Evolutionary conservation across 2,888 invertebrate species (phyloP).

Genomic region (Marasmarcha lunaedactyla): DNA sequence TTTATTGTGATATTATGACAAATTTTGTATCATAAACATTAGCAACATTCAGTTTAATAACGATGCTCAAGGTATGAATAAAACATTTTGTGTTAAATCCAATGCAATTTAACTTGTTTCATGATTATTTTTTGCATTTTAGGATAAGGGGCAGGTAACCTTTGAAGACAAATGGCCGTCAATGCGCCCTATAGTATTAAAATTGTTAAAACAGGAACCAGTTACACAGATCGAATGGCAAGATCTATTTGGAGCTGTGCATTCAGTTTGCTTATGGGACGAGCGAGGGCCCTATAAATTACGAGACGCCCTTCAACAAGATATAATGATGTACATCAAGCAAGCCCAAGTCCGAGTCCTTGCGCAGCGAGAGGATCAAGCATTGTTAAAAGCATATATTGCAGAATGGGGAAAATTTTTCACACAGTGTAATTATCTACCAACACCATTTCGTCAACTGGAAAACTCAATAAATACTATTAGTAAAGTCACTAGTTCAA

Average conservation of each 20-base stretch:
- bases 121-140: slow-evolving; percentile 21
- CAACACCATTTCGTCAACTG: slow-evolving; percentile 93
- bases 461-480: slow-evolving; percentile 83
- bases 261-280: slow-evolving; percentile 97
- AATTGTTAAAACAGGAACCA: slow-evolving; percentile 92
- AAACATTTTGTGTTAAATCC: no score
- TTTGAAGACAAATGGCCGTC: slow-evolving; percentile 98
- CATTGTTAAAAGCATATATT: slow-evolving; percentile 95
- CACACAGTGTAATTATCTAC: slow-evolving; percentile 96
- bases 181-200: slow-evolving; percentile 94
- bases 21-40: no score
- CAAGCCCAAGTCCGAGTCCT: slow-evolving; percentile 92
- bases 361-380: slow-evolving; percentile 93
- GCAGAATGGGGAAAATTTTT: slow-evolving; percentile 99
- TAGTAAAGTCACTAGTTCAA: slow-evolving; percentile 49
- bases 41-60: no score
- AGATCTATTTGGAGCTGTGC: slow-evolving; percentile 95
- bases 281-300: slow-evolving; percentile 93
- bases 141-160: slow-evolving; percentile 85
- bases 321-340: slow-evolving; percentile 94
- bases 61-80: no score
- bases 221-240: slow-evolving; percentile 98
- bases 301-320: slow-evolving; percentile 87
- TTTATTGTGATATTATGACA: no score
- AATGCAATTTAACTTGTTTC: not conserved